Conservation (phyloP, 2,888 invertebrate genomes). For the Spatulosminthurus flaviceps region DNA sequence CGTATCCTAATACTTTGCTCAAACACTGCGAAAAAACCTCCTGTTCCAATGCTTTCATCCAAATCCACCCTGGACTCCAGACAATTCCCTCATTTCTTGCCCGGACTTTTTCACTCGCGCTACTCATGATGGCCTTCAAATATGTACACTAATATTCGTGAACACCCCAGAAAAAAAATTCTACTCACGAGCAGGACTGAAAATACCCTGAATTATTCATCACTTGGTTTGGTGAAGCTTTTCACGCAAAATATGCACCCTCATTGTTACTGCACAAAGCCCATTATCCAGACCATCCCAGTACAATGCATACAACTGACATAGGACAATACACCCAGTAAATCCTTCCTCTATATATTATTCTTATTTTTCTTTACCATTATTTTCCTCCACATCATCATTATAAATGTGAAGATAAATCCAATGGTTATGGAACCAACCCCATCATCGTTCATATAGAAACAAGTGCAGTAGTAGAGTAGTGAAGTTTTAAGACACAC, state of each 20-base stretch:
- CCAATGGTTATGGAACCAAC: neutral
- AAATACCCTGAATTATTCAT: constrained; percentile 28
- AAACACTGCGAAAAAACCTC: neutral
- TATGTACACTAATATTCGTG: neutral
- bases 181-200: neutral
- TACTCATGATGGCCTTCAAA: neutral
- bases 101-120: neutral
- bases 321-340: neutral
- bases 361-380: neutral
- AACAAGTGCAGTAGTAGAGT: too few relatives aligned
- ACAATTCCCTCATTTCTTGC: neutral
- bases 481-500: neutral
- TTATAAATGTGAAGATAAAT: constrained; percentile 14
- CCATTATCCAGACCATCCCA: neutral
- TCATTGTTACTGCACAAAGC: neutral
- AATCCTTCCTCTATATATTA: neutral
- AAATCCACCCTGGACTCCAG: too few relatives aligned
- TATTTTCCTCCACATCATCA: constrained; percentile 18
- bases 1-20: neutral
- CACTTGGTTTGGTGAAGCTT: neutral
- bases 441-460: neutral
- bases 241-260: constrained; percentile 27
- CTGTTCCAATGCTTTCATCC: neutral
- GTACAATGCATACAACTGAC: too few relatives aligned
- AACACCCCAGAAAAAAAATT: neutral